Base-by-base conservation (phyloP, 2,797 vertebrate species). In the Ptychobarbus kaznakovi region DNA sequence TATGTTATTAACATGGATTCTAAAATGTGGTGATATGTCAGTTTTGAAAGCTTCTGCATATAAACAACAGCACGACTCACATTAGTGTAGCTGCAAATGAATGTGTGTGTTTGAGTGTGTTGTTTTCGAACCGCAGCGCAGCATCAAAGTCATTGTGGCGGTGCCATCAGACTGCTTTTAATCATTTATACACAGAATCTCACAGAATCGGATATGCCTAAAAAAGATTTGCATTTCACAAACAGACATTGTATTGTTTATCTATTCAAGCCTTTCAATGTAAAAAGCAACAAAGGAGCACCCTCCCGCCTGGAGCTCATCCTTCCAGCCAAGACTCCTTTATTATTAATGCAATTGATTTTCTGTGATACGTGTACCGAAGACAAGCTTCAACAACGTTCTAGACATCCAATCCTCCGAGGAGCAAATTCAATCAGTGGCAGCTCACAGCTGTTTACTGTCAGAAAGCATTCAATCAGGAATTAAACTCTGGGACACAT, bases 271-370 rank as follows among this genome's bases (percentile, higher is more conserved):
- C 58, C 28, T 76, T 77, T 51, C 8, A 3, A 6, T 4, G 44
- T 76, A 28, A 44, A 42, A 77, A 58, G 38, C 46, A 44, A 69
- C 73, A 84, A 76, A 70, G 74, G 63, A 61, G 20, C 53, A 63
- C 5, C 28, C 7, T 32, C 56, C 11, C 11, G 35, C 18, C 68
- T n/a, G 3, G n/a, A 68, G n/a, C 65, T 69, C 25, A 15, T 51
- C 25, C 83, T 63, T 80, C 42, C 53, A 51, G 56, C n/a, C 49
- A n/a, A 44, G 16, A 18, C 61, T 80, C 28, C 46, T 89, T 81
- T 22, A 86, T 86, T 74, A 80, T 74, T 82, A 79, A 88, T 86
- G 66, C 61, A 35, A 79, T 74, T 86, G 80, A 69, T 87, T 80
- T 81, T 74, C 6, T 38, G 73, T 66, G 65, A 80, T 28, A 73